Base-by-base conservation (phyloP, 2,888 invertebrate genomes). In the Chalcis sispes region DNA sequence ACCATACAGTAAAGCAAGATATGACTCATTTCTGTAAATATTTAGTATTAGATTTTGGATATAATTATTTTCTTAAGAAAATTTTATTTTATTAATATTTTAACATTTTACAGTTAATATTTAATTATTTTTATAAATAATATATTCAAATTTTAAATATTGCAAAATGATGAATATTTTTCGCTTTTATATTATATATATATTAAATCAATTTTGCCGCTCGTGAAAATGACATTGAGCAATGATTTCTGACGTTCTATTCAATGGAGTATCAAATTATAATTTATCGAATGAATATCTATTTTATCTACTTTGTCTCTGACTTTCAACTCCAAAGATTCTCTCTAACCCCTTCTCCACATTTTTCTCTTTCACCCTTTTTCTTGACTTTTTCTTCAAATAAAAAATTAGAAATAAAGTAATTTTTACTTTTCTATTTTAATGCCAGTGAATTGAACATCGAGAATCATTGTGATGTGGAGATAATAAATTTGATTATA, bases 191-290 rank as follows among this genome's bases (percentile, higher is more conserved):
- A 46, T 15, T 15, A 46, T 46, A 46, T 15, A 15, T n/a, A 15
- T 7, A 46, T 15, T 8, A 46, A 46, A 46, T 46, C 13, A n/a
- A 36, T 36, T 36, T 36, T 7, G n/a, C 25, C 36, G 66, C n/a
- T 18, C 32, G 15, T 18, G 36, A 13, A 15, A 18, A 20, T 40
- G 27, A 18, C 42, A 7, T 13, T 5, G 29, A 72, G 46, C 48
- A 64, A 64, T 25, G 29, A 5, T 58, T 66, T 54, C 8, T 15
- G 62, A 73, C 67, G 1, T 36, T 61, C 58, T 13, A 46, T 42
- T 13, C 25, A 10, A 42, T 46, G 32, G 56, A 46, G 25, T 74
- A 74, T 74, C 66, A 67, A 74, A 58, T 69, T 74, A 61, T 74
- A 25, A 67, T 25, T 62, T 58, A 27, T 42, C 46, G 7, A 7